These are phyloP conservation scores for Omphaloscelis lunosa DNA, from an alignment of 2,888 invertebrate genomes.

Conservation along the genomic window DNA sequence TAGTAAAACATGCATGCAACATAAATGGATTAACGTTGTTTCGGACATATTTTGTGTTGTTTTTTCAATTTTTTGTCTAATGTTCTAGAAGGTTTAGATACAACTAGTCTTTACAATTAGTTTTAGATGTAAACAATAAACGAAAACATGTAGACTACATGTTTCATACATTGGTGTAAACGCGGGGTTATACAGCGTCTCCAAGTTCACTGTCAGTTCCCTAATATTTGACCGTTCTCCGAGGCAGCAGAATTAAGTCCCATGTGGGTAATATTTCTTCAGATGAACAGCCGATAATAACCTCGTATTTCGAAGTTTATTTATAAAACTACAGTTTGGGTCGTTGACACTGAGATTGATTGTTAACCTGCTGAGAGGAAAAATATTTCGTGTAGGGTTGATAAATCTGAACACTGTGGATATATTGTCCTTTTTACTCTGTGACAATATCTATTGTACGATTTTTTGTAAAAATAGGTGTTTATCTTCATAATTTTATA, in stretches of 20 bases:
- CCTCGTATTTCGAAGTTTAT: conserved; percentile 19
- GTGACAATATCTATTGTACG: neutral
- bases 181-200: neutral
- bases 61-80: fast-evolving
- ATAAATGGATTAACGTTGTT: too few relatives aligned
- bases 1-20: neutral
- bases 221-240: conserved; percentile 25
- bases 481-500: neutral
- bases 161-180: neutral
- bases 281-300: conserved; percentile 31
- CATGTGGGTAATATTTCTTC: conserved; percentile 33
- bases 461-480: too few relatives aligned
- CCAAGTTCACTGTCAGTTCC: conserved; percentile 18
- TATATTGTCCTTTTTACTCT: neutral
- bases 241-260: conserved; percentile 17
- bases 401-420: neutral
- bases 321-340: conserved; percentile 13
- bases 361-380: neutral
- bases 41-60: neutral
- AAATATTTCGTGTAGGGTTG: neutral
- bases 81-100: neutral
- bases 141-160: neutral
- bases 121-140: neutral
- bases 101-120: too few relatives aligned
- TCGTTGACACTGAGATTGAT: neutral